Evolutionary conservation across 2,113 vertebrate species (phyloP).

Genomic region (Rattus norvegicus): GRCr8 NC_086039.1:33722001-33722500

Average conservation of each 20-base stretch:
- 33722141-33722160: not conserved
- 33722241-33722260: not conserved
- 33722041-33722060: slow-evolving; percentile 23
- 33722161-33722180: not conserved
- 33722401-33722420: not conserved
- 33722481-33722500: not conserved
- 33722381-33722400: not conserved
- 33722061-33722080: not conserved
- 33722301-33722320: not conserved
- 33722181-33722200: not conserved
- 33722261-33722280: not conserved
- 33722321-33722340: not conserved
- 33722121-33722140: not conserved
- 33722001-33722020: not conserved
- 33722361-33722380: not conserved
- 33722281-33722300: not conserved
- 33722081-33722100: not conserved
- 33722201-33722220: not conserved
- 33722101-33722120: not conserved
- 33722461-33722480: not conserved
- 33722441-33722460: not conserved
- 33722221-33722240: not conserved
- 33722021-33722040: not conserved
- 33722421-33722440: not conserved
- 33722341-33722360: not conserved